Evolutionary conservation across 2,797 vertebrate genomes (phyloP), one percentile per base, ranked within the genome.

Genomic region (Sebastes flavidus): DNA sequence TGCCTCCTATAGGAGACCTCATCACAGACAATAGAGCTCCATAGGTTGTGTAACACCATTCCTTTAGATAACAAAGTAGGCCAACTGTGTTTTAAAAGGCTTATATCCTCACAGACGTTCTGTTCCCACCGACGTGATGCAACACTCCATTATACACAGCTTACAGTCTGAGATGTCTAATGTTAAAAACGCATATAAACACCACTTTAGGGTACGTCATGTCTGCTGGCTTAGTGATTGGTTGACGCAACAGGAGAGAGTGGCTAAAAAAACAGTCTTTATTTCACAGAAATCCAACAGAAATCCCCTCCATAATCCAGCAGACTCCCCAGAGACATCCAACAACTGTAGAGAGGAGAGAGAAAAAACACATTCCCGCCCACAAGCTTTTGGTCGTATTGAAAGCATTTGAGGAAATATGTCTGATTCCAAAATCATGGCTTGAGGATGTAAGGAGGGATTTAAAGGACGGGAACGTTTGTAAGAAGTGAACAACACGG

Each of bases 301-400:
- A 94, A 94, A 94, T 93, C 88, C 89, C 63, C 77, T 86, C 81
- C 54, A 75, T 94, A 93, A 94, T 93, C 93, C 89, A 80, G 27
- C 72, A 75, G 85, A 81, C 56, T 74, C 89, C 91, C 84, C 62
- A 55, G 89, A 89, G 90, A 89, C 88, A 84, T 87, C 75, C 72
- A 85, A 72, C 75, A 72, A 89, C 81, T 83, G 88, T 24, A 77
- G 38, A 30, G 77, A 75, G 63, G 8, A n/a, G 5, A 9, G 6
- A 4, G 1, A 60, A 65, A 77, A 13, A 81, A 76, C 61, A 69
- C 66, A 80, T 2, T 36, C 49, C 82, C 91, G 81, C 92, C 93
- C 91, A 92, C 92, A 67, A 58, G 70, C 66, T 83, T 75, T 59
- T 10, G 34, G 18, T 46, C 66, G 70, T 42, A 77, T 84, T 94